These are phyloP conservation scores for Tamandua tetradactyla DNA, from an alignment of 2,797 vertebrate species.

Conservation along the genomic window DNA sequence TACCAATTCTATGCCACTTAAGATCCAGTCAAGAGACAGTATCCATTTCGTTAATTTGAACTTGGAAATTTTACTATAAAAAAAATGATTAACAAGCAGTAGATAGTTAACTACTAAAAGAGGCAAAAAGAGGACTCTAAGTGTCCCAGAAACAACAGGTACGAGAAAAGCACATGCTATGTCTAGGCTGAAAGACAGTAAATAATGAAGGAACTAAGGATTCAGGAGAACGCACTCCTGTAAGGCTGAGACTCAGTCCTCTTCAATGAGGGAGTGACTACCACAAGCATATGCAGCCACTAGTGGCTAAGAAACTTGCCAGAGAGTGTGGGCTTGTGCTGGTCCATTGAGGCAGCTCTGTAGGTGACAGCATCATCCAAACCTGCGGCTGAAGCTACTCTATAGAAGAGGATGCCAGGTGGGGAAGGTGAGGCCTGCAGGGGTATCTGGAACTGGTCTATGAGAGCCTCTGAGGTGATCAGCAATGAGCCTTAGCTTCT, in stretches of 20 bases:
- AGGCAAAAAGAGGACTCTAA: neutral
- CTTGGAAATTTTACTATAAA: conserved; percentile 3
- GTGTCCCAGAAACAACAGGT: neutral
- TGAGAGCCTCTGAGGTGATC: neutral
- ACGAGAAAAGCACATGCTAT: neutral
- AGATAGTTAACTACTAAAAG: neutral
- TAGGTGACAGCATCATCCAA: neutral
- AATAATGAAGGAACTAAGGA: neutral
- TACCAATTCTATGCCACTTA: neutral
- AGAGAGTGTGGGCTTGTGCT: neutral
- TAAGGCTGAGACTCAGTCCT: neutral
- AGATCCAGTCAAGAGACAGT: conserved; percentile 15
- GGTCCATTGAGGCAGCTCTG: neutral
- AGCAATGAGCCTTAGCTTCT: neutral
- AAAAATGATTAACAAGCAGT: conserved; percentile 9
- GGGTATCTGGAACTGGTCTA: neutral
- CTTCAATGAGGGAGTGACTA: neutral
- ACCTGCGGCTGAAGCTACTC: neutral
- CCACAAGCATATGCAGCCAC: neutral
- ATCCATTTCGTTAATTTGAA: neutral
- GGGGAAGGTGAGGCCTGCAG: neutral
- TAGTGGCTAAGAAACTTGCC: neutral
- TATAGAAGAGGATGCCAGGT: neutral
- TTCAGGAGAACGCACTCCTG: neutral
- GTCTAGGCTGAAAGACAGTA: neutral